phyloP scores from a whole-genome alignment of 92 coral and sea anemone genomes.

The Virgularia gustaviana region DNA sequence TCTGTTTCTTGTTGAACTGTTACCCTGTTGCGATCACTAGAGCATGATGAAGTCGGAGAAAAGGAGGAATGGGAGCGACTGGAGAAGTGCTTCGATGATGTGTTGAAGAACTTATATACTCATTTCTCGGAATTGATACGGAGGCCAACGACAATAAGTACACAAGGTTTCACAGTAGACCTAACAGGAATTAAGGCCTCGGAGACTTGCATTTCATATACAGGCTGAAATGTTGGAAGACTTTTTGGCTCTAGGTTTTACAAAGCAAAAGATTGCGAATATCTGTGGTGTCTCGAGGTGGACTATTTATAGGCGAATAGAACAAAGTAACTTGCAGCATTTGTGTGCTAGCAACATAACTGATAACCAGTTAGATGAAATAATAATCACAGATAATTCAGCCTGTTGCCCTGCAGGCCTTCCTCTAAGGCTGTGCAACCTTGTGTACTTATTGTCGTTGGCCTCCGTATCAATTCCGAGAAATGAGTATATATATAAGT shows the following conservation, averaged over 20 bases:
- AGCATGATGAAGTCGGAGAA: not conserved
- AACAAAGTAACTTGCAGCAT: not conserved
- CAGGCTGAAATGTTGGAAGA: constrained; percentile 22
- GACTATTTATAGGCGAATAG: constrained; percentile 1
- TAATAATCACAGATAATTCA: no score
- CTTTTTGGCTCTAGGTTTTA: not conserved
- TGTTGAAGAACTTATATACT: not conserved
- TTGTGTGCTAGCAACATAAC: not conserved
- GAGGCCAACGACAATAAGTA: not conserved
- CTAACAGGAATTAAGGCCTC: constrained; percentile 5
- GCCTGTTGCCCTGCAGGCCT: no score
- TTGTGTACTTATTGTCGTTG: not conserved
- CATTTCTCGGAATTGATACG: not conserved
- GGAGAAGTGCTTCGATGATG: not conserved
- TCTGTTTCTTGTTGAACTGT: not conserved
- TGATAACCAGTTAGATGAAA: not conserved
- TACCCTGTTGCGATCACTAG: not conserved
- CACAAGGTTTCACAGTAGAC: not conserved
- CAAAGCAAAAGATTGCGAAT: not conserved
- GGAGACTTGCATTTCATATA: not conserved
- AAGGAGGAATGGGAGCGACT: not conserved
- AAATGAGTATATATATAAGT: not conserved
- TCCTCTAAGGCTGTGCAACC: not conserved
- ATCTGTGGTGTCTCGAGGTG: not conserved
- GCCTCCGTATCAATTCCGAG: not conserved